Conservation (phyloP, 1,140 invertebrate species). For the Branchinecta lindahli region DNA sequence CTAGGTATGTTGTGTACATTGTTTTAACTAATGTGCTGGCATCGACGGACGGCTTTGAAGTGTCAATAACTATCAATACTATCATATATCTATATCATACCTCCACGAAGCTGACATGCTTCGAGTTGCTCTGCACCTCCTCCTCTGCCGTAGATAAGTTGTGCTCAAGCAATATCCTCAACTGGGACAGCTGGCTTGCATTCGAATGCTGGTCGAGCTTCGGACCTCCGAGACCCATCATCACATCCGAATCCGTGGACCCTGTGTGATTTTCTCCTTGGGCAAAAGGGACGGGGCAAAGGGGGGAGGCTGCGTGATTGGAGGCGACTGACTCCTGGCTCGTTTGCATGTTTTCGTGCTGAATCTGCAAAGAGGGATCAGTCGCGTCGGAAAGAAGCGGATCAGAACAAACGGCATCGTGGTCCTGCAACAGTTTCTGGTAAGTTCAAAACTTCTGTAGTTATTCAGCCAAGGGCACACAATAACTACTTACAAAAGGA, state of each 20-base stretch:
- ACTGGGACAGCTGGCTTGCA: background rate
- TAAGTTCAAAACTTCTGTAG: no score
- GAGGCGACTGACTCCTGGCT: background rate
- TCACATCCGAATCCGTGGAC: background rate
- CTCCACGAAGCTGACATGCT: conserved; percentile 14
- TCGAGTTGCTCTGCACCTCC: conserved; percentile 4
- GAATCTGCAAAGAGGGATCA: background rate
- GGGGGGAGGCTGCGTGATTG: background rate
- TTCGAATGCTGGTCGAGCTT: background rate
- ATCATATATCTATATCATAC: background rate
- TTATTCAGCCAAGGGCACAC: no score
- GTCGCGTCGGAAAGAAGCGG: background rate
- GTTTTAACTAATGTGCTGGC: no score
- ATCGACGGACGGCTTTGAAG: no score
- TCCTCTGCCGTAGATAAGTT: background rate
- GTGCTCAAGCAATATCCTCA: background rate
- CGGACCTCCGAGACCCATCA: background rate
- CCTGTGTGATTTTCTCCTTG: background rate
- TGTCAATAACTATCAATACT: background rate
- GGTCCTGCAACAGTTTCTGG: background rate
- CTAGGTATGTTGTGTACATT: no score
- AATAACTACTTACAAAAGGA: no score
- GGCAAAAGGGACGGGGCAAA: background rate
- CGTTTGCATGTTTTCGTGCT: background rate
- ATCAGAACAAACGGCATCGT: background rate